A percentile compares a stretch with the other conserved stretches of the same genome.
Evolutionary conservation across 2,888 invertebrate genomes (phyloP).

Genomic region (Spilosoma lubricipeda): DNA sequence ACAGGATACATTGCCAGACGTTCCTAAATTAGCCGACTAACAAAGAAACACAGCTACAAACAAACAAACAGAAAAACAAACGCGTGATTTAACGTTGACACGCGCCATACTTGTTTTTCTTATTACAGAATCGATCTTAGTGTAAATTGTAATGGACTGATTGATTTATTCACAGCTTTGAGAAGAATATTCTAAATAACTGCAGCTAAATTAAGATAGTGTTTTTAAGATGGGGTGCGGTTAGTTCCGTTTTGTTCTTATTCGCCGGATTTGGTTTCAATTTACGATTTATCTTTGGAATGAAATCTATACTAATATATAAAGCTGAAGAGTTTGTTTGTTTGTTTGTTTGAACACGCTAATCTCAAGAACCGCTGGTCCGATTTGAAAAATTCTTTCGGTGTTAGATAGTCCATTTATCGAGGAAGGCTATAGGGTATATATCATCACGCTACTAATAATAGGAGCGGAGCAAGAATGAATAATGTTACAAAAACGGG

Average conservation of each 20-base stretch:
- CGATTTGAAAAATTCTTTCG: no score
- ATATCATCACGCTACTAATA: no score
- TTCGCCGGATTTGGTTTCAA: no score
- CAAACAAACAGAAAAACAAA: conserved; percentile 56
- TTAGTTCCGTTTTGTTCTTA: neutral
- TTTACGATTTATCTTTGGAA: neutral
- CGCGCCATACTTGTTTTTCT: conserved; percentile 46
- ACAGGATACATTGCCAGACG: conserved; percentile 51
- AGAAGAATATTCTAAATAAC: conserved; percentile 56
- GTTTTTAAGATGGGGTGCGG: conserved; percentile 12
- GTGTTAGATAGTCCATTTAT: no score
- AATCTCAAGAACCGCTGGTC: no score
- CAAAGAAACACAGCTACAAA: conserved; percentile 48
- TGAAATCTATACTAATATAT: no score
- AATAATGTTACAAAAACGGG: no score
- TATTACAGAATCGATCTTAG: conserved; percentile 71
- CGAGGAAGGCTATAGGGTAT: no score
- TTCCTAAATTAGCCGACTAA: conserved; percentile 59
- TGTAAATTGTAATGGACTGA: conserved; percentile 76
- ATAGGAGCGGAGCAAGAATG: no score
- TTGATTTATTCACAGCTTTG: conserved; percentile 70
- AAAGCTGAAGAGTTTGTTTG: no score
- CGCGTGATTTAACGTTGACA: conserved; percentile 76
- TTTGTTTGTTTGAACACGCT: no score
- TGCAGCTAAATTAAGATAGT: conserved; percentile 45